Percentiles rank a stretch among this genome's conserved stretches.
These are phyloP conservation scores for Anticlea derivata DNA, from an alignment of 2,888 invertebrate species.

Conservation along the genomic window DNA sequence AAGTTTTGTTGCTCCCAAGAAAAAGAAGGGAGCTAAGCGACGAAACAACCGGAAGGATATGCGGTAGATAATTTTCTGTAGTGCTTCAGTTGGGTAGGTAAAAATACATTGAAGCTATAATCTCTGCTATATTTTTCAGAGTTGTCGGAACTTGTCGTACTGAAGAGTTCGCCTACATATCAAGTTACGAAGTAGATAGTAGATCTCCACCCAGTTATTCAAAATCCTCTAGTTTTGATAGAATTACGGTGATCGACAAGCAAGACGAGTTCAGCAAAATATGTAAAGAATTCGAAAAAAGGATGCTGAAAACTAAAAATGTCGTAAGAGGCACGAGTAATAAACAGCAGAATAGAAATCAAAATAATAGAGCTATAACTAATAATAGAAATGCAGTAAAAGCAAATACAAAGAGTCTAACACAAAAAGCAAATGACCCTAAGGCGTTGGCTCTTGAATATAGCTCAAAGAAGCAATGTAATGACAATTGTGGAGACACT, in stretches of 20 bases:
- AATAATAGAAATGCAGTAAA: constrained; percentile 27
- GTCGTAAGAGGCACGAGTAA: constrained; percentile 30
- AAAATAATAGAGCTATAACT: constrained; percentile 17
- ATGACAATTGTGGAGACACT: constrained; percentile 18
- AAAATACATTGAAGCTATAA: not conserved
- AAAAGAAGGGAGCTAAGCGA: constrained; percentile 45
- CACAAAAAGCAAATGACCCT: constrained; percentile 23
- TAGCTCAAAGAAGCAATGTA: constrained; percentile 11
- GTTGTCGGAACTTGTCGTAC: constrained; percentile 64
- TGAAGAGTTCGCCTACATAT: constrained; percentile 67
- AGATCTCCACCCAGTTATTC: constrained; percentile 48
- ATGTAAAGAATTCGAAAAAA: constrained; percentile 42
- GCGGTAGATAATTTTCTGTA: constrained; percentile 44
- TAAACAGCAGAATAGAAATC: constrained; percentile 24
- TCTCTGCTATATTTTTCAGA: constrained; percentile 45
- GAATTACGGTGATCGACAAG: constrained; percentile 69
- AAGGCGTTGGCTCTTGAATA: constrained; percentile 14
- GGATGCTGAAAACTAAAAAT: constrained; percentile 33
- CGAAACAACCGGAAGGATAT: constrained; percentile 49
- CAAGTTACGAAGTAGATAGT: constrained; percentile 55
- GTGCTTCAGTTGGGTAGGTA: not conserved
- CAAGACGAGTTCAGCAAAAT: constrained; percentile 46
- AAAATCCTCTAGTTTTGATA: constrained; percentile 61
- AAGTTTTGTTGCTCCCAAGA: constrained; percentile 48
- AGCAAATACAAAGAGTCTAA: constrained; percentile 14